These are phyloP conservation scores for Nebria ingens DNA, from an alignment of 1,140 invertebrate species.

Conservation along the genomic window DNA sequence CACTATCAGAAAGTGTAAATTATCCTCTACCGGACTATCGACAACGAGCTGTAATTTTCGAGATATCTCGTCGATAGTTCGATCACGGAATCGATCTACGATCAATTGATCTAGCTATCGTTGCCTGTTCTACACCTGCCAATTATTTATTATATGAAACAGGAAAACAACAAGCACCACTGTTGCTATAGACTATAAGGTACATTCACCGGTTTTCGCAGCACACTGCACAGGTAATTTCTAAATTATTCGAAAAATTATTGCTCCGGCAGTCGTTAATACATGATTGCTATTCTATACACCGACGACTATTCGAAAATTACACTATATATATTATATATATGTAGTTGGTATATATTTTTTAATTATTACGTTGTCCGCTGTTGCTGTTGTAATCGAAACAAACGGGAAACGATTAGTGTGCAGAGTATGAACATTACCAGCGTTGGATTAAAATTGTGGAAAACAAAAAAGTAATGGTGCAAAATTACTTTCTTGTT, in stretches of 20 bases:
- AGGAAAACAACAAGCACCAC: background rate
- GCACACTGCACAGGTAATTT: background rate
- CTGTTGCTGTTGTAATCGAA: background rate
- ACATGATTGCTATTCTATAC: background rate
- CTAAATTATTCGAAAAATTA: constrained; percentile 10
- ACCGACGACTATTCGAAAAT: background rate
- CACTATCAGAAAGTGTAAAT: background rate
- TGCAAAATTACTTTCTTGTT: too few species aligned
- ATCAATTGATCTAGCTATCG: constrained; percentile 9
- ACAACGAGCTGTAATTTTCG: constrained; percentile 4
- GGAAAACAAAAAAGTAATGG: too few species aligned
- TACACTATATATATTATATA: too few species aligned
- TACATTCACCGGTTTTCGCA: constrained; percentile 3
- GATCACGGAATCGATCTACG: constrained; percentile 8
- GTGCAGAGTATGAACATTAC: background rate
- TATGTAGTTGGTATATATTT: too few species aligned
- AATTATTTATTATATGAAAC: constrained; percentile 8
- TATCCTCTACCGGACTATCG: constrained; percentile 3
- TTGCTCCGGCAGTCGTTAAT: constrained; percentile 6
- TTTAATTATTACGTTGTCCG: background rate
- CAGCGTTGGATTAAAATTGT: background rate
- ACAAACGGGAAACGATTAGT: background rate
- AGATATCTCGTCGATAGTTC: constrained; percentile 8
- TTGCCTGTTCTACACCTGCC: background rate
- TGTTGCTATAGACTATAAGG: too few species aligned